Conservation (phyloP, 2,888 invertebrate genomes). For the Euphydryas editha region DNA sequence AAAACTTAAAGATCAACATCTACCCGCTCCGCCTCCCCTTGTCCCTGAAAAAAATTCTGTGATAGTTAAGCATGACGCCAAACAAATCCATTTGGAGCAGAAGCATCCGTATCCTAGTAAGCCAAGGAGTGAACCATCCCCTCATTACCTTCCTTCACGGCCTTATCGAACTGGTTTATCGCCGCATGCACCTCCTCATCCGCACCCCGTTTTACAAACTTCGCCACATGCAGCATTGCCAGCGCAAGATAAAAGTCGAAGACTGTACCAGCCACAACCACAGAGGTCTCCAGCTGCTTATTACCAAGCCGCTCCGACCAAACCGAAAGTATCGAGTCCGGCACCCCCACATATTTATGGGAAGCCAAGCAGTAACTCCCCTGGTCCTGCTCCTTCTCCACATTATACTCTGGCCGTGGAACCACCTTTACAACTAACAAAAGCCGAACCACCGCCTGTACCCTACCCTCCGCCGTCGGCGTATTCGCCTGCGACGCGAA, state of each 20-base stretch:
- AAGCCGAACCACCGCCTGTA: constrained; percentile 76
- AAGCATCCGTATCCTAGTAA: constrained; percentile 84
- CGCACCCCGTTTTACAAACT: constrained; percentile 75
- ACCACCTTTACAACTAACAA: constrained; percentile 83
- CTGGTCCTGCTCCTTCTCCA: constrained; percentile 76
- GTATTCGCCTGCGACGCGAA: constrained; percentile 64
- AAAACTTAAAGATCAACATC: constrained; percentile 84
- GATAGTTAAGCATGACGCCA: constrained; percentile 90
- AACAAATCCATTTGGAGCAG: constrained; percentile 85
- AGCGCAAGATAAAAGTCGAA: constrained; percentile 59
- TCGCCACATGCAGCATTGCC: constrained; percentile 66
- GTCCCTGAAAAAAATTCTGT: constrained; percentile 90
- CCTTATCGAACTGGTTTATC: constrained; percentile 77
- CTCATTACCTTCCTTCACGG: constrained; percentile 82
- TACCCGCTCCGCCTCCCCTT: constrained; percentile 87
- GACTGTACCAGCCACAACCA: constrained; percentile 73
- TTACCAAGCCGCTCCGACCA: constrained; percentile 79
- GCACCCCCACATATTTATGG: constrained; percentile 91
- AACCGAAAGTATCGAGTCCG: constrained; percentile 89
- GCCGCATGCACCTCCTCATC: constrained; percentile 81
- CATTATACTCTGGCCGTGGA: constrained; percentile 72
- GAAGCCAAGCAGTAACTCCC: constrained; percentile 81
- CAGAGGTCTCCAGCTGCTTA: constrained; percentile 76
- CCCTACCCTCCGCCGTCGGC: constrained; percentile 75
- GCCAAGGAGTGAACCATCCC: constrained; percentile 80